Base-by-base conservation (phyloP, 1,140 invertebrate species). In the Onthophagus taurus region DNA sequence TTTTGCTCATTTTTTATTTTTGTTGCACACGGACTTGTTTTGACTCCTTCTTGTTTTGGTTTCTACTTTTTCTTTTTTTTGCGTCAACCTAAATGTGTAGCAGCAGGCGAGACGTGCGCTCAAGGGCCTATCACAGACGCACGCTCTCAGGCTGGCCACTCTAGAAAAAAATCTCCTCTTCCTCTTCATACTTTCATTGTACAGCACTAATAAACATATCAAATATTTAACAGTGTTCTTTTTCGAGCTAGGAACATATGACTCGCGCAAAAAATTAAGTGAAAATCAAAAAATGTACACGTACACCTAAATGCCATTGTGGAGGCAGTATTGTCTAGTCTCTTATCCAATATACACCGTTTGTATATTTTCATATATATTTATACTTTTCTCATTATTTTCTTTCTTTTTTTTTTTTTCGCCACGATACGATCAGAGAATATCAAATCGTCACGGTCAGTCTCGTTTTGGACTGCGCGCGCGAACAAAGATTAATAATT, bases 201-300 rank as follows among this genome's bases (percentile, higher is more conserved):
- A 57, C 50, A 57, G 44, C 53, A 55, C 55, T 54, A 55, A 52
- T 49, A 54, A 12, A 12, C 31, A 33, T 12, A 33, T 33, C 31
- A 9, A 33, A 26, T 26, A 19, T 37, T 33, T 33, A 45, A 51
- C 42, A 51, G 46, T 51, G 47, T 37, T 51, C 44, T 48, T 46
- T 50, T 45, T 55, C 48, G 53, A 50, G 53, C 48, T 57, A 57
- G 55, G 55, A 57, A 57, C 55, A 57, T 56, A 53, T 55, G 55
- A 57, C 51, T 57, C 53, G 53, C 55, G 53, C 55, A 41, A 54
- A 49, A 49, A 46, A 49, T 52, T 50, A 54, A 53, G 53, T 57
- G 55, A 57, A 52, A 54, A 50, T 34, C 50, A 45, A 53, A 47
- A 42, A 53, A 48, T 19, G 44, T 45, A 45, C 47, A 49, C 44